phyloP scores from a whole-genome alignment of 2,113 vertebrate species.

The Riparia riparia region DNA sequence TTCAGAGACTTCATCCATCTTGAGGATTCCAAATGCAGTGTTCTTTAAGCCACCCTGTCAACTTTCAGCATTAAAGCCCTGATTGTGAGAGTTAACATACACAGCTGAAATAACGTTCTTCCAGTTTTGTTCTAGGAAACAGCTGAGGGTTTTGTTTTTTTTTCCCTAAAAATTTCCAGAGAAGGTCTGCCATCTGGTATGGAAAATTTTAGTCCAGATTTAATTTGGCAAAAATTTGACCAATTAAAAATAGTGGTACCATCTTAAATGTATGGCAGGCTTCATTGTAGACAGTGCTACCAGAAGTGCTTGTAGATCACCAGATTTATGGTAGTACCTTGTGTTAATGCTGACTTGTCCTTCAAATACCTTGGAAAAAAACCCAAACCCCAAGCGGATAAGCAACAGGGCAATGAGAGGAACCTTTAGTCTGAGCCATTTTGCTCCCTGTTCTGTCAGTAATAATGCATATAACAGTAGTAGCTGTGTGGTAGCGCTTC shows the following conservation, averaged over 20 bases:
- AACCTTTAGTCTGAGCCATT: not conserved
- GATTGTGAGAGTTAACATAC: not conserved
- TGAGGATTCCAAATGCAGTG: not conserved
- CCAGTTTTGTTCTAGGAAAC: not conserved
- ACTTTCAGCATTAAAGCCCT: not conserved
- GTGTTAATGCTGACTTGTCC: not conserved
- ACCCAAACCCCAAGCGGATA: not conserved
- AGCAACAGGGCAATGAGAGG: not conserved
- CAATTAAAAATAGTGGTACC: not conserved
- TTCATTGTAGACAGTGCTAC: not conserved
- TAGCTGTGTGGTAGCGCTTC: not conserved
- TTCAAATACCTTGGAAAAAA: not conserved
- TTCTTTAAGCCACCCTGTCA: not conserved
- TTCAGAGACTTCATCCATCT: not conserved
- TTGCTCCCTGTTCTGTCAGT: rapidly evolving
- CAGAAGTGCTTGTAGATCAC: not conserved
- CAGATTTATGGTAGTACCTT: not conserved
- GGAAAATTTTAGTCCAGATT: not conserved
- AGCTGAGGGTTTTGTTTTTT: not conserved
- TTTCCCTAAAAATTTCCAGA: not conserved
- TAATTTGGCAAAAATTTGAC: not conserved
- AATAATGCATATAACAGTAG: not conserved
- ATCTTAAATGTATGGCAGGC: not conserved
- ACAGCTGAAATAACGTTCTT: not conserved
- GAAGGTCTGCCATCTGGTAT: constrained; percentile 10